Evolutionary conservation across 2,113 vertebrate genomes (phyloP), one percentile per base, ranked within the genome.

Genomic region (Onychostoma macrolepis): DNA sequence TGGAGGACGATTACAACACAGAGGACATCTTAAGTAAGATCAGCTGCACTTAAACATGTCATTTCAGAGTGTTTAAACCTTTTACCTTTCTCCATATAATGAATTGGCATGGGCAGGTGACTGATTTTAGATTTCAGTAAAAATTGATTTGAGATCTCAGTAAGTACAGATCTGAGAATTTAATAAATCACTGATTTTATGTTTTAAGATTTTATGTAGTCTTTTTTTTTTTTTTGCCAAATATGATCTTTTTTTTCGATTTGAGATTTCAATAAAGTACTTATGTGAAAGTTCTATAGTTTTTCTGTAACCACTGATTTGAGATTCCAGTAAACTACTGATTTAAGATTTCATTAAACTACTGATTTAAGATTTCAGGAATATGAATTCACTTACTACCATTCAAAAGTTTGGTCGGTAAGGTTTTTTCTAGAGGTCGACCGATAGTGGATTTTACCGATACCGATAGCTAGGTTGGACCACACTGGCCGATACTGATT

Each of bases 11-110:
- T 24, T 99, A 99, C 93, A 97, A 97, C 92, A 88, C 92, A 0
- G 97, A 99, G 87, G 98, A 99, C 71, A 79, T 98, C 63, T 96
- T 99, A 53, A 99, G 98, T 99, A 94, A 96, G 97, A 90, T 26
- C 11, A 4, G 28, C n/a, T 10, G 38, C 75, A 84, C 63, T 10
- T 12, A 38, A 8, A n/a, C 3, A 80, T 12, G 56, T 50, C 17
- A 50, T 67, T 45, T 80, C 12, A 24, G 9, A 19, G 28, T 56
- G 45, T 56, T 84, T 53, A 24, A 36, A 33, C n/a, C n/a, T 48
- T 45, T 53, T 71, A 8, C 11, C 5, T 56, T 13, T 36, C 38
- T 69, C 33, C 28, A 19, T 19, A 36, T 36, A 36, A 69, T 1
- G 6, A 19, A 8, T 30, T 6, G 26, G 2, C 15, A 67, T 17